Evolutionary conservation across 1,140 invertebrate species (phyloP).

Genomic region (Lerema accius): DNA sequence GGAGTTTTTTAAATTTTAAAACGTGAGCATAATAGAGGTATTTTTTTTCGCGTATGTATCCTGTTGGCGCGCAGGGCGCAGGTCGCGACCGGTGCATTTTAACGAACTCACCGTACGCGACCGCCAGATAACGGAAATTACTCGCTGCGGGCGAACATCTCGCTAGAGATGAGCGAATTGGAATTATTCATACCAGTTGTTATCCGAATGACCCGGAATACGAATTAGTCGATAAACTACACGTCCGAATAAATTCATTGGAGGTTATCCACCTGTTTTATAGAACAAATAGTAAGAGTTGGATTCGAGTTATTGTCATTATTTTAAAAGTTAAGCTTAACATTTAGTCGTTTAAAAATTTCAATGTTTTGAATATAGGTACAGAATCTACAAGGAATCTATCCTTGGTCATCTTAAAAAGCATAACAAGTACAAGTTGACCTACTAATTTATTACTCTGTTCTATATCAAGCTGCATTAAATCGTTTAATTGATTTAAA

Average conservation of each 20-base stretch:
- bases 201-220: conserved; percentile 33
- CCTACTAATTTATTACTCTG: no score
- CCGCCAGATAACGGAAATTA: conserved; percentile 70
- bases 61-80: conserved; percentile 59
- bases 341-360: no score
- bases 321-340: no score
- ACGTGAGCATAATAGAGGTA: conserved; percentile 59
- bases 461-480: not conserved
- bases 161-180: conserved; percentile 35
- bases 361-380: no score
- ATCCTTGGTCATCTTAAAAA: no score
- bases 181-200: conserved; percentile 31
- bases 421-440: no score
- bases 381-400: no score
- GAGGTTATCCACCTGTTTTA: no score
- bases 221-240: conserved; percentile 26
- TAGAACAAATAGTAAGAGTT: no score
- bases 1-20: conserved; percentile 62
- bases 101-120: conserved; percentile 57
- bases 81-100: conserved; percentile 64
- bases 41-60: conserved; percentile 60
- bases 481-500: not conserved
- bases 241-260: not conserved
- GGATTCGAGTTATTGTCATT: not conserved
- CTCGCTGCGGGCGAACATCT: conserved; percentile 54